Evolutionary conservation across 2,888 invertebrate genomes (phyloP).

Genomic region (Plebejus anna): DNA sequence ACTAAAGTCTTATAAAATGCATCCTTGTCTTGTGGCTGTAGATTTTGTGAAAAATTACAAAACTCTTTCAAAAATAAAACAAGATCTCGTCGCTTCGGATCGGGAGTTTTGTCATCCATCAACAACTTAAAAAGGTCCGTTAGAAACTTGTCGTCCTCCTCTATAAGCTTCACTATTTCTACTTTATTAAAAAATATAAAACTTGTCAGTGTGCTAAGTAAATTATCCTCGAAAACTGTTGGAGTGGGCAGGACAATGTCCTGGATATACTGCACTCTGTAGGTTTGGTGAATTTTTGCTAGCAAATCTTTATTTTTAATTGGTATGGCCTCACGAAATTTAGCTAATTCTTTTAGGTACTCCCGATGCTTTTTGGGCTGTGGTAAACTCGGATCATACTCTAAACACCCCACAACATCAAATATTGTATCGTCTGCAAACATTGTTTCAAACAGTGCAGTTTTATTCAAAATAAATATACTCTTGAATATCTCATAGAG

Average conservation of each 20-base stretch:
- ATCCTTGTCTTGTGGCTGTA: slow-evolving; percentile 98
- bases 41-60: slow-evolving; percentile 98
- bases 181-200: slow-evolving; percentile 99
- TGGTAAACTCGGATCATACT: slow-evolving; percentile 95
- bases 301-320: slow-evolving; percentile 96
- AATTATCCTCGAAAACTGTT: slow-evolving; percentile 99
- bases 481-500: slow-evolving; percentile 99
- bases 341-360: slow-evolving; percentile 95
- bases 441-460: slow-evolving; percentile 97
- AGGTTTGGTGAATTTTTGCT: slow-evolving; percentile 99
- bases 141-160: slow-evolving; percentile 98
- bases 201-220: slow-evolving; percentile 97
- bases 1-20: slow-evolving; percentile 97
- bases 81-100: slow-evolving; percentile 93
- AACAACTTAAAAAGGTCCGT: slow-evolving; percentile 96
- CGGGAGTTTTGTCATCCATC: slow-evolving; percentile 92
- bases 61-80: slow-evolving; percentile 99
- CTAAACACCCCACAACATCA: slow-evolving; percentile 98
- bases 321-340: slow-evolving; percentile 95
- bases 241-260: slow-evolving; percentile 99
- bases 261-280: slow-evolving; percentile 99
- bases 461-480: slow-evolving; percentile 98
- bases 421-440: slow-evolving; percentile 98
- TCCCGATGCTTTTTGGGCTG: slow-evolving; percentile 96
- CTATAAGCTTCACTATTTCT: slow-evolving; percentile 98